These are phyloP conservation scores for Tachysurus vachellii DNA, from an alignment of 2,113 vertebrate species.

Conservation along the genomic window DNA sequence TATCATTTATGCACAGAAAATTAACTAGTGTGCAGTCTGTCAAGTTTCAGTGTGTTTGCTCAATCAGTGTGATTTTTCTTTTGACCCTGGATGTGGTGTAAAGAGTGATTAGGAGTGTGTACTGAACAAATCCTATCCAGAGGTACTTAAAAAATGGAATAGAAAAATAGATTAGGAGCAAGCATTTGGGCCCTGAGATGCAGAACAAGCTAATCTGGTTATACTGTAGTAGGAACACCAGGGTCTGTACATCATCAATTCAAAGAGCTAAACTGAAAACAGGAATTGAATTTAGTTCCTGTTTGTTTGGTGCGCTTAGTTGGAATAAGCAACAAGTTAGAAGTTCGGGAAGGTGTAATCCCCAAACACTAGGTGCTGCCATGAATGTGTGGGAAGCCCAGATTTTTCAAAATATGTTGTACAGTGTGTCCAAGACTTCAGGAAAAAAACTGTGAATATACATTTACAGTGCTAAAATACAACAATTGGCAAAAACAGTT, in stretches of 20 bases:
- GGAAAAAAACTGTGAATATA: background rate
- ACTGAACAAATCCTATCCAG: background rate
- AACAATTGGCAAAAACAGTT: background rate
- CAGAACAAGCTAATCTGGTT: background rate
- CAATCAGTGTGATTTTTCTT: background rate
- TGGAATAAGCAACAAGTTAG: background rate
- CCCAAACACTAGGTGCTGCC: background rate
- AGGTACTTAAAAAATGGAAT: background rate
- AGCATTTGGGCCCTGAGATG: background rate
- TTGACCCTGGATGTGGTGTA: background rate
- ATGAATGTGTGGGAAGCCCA: constrained; percentile 17
- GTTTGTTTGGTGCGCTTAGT: background rate
- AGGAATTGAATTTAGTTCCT: background rate
- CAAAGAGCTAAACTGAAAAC: background rate
- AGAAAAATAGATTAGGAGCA: background rate
- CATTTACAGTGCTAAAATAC: constrained; percentile 10
- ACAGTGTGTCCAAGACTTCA: background rate
- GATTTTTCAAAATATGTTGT: constrained; percentile 5
- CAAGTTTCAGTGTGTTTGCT: background rate
- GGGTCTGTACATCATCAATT: background rate
- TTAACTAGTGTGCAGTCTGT: no score
- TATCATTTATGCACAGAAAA: no score
- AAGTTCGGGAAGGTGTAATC: background rate
- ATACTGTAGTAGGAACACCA: background rate
- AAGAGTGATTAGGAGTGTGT: background rate